Conservation (phyloP, 2,888 invertebrate species). For the Vanessa cardui region DNA sequence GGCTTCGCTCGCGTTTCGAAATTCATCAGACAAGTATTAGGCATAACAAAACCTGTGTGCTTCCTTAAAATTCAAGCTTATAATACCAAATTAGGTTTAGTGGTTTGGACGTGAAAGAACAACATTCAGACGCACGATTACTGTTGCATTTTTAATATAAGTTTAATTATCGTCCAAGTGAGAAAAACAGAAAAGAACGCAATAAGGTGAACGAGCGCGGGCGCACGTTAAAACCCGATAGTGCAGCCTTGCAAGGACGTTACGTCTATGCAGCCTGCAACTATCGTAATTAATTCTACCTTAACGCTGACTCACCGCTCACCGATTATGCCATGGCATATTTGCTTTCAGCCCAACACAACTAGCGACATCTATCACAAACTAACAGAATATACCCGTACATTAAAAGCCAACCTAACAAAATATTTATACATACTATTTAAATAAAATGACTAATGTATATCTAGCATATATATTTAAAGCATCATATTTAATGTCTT, state of each 20-base stretch:
- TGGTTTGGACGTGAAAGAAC: too few relatives aligned
- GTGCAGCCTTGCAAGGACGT: constrained; percentile 80
- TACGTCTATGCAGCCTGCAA: constrained; percentile 70
- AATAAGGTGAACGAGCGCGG: constrained; percentile 41
- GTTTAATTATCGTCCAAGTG: background rate
- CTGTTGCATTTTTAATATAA: too few relatives aligned
- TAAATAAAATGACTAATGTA: too few relatives aligned
- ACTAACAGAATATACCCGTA: constrained; percentile 1
- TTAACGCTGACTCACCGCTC: constrained; percentile 67
- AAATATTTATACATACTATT: background rate
- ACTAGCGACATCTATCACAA: constrained; percentile 44
- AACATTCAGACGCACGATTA: too few relatives aligned
- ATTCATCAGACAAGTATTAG: too few relatives aligned
- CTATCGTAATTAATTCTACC: constrained; percentile 76
- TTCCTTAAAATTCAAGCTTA: too few relatives aligned
- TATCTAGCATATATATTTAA: too few relatives aligned
- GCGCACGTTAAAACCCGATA: constrained; percentile 58
- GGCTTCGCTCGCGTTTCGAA: too few relatives aligned
- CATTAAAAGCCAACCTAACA: constrained; percentile 9
- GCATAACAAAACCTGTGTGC: too few relatives aligned
- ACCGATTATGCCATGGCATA: constrained; percentile 37
- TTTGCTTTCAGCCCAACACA: constrained; percentile 4
- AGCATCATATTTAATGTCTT: constrained; percentile 7
- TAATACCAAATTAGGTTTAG: too few relatives aligned
- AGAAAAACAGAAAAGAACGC: constrained; percentile 45